Evolutionary conservation across 2,888 invertebrate genomes (phyloP).

Genomic region (Pseudanteris insignis): DNA sequence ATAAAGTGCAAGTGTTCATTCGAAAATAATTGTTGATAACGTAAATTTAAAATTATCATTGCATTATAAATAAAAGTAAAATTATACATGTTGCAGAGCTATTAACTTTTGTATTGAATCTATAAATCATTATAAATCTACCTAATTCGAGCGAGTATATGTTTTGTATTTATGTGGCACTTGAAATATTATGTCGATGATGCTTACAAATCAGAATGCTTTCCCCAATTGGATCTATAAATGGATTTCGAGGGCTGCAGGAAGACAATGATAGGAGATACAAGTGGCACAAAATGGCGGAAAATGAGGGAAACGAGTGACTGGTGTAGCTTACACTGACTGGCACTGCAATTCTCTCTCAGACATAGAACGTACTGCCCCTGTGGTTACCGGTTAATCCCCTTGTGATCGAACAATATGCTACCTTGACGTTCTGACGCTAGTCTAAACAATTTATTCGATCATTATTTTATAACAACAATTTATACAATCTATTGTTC

Average conservation of each 20-base stretch:
- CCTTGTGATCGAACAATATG: conserved; percentile 24
- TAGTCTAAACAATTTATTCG: too few relatives aligned
- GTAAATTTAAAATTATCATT: too few relatives aligned
- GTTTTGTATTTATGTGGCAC: not conserved
- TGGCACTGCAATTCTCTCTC: conserved; percentile 56
- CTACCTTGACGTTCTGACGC: conserved; percentile 8
- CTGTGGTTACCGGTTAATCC: conserved; percentile 51
- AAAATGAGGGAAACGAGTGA: conserved; percentile 56
- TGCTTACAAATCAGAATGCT: conserved; percentile 19
- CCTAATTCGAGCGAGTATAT: too few relatives aligned
- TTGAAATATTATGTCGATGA: conserved; percentile 7
- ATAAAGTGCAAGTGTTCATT: too few relatives aligned
- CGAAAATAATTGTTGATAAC: too few relatives aligned
- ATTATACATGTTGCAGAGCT: too few relatives aligned
- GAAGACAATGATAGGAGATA: conserved; percentile 40
- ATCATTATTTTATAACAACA: too few relatives aligned
- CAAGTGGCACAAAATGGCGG: conserved; percentile 55
- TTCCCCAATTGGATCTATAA: conserved; percentile 14
- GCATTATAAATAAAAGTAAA: too few relatives aligned
- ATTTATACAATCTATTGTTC: too few relatives aligned
- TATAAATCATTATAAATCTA: too few relatives aligned
- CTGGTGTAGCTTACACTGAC: conserved; percentile 64
- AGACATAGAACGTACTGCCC: conserved; percentile 50
- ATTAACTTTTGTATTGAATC: too few relatives aligned
- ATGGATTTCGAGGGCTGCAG: conserved; percentile 46